Percentiles rank a stretch among this genome's conserved stretches.
These are phyloP conservation scores for Cebidichthys violaceus DNA, from an alignment of 2,113 vertebrate genomes.

Conservation along the genomic window DNA sequence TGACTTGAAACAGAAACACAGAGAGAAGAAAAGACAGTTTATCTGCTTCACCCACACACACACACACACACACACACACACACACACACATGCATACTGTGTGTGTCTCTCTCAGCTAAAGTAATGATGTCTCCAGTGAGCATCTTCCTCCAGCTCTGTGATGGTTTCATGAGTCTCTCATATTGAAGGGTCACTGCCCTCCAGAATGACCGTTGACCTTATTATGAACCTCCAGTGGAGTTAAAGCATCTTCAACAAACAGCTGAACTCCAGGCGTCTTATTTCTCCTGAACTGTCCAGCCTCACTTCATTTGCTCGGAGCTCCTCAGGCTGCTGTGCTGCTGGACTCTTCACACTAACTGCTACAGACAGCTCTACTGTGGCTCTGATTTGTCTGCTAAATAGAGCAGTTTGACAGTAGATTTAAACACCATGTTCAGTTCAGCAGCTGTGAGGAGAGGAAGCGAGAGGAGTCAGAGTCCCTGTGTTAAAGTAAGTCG, in stretches of 20 bases:
- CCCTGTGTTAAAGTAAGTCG: not conserved
- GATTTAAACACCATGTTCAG: constrained; percentile 29
- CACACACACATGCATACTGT: no score
- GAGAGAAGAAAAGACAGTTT: constrained; percentile 30
- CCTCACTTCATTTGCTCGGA: constrained; percentile 14
- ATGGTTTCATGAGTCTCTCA: not conserved
- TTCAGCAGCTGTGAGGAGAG: constrained; percentile 22
- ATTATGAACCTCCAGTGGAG: not conserved
- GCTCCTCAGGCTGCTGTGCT: constrained; percentile 13
- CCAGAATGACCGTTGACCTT: constrained; percentile 35
- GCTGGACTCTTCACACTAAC: not conserved
- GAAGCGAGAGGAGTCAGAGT: not conserved
- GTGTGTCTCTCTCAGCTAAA: constrained; percentile 2
- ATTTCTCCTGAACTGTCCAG: not conserved
- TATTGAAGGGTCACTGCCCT: constrained; percentile 19
- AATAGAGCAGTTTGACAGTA: constrained; percentile 21
- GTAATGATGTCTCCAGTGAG: constrained; percentile 24
- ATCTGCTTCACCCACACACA: not conserved
- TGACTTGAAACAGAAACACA: constrained; percentile 2
- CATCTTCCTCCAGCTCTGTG: constrained; percentile 23
- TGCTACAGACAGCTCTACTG: not conserved
- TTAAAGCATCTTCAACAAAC: constrained; percentile 9
- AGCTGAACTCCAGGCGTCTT: constrained; percentile 1
- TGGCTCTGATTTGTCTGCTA: constrained; percentile 17
- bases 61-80: not conserved